These are phyloP conservation scores for Caenorhabditis macrosperma DNA, from an alignment of 2,888 invertebrate species.

Conservation along the genomic window DNA sequence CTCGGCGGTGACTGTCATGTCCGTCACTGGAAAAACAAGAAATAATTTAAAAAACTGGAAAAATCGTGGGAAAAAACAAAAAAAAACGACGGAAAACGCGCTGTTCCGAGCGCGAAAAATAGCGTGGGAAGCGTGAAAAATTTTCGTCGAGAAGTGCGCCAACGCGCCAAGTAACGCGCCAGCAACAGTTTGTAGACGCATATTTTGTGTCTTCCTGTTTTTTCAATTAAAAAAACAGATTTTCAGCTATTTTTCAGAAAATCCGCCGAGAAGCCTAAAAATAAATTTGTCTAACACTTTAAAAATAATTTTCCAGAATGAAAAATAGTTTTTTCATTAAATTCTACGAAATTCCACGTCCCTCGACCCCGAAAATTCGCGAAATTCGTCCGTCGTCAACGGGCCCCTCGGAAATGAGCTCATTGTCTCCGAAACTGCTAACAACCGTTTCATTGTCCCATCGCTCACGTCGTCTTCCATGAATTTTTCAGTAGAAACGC, in stretches of 20 bases:
- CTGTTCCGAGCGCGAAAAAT: slow-evolving; percentile 5
- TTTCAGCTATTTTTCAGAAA: too few relatives aligned
- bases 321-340: too few relatives aligned
- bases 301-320: too few relatives aligned
- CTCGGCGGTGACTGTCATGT: slow-evolving; percentile 35
- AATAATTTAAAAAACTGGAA: neutral
- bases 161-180: neutral
- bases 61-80: neutral
- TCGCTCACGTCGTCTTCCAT: too few relatives aligned
- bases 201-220: neutral
- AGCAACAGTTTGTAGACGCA: neutral
- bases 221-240: neutral
- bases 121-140: neutral
- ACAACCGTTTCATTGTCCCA: neutral
- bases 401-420: too few relatives aligned
- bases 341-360: too few relatives aligned
- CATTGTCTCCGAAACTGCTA: too few relatives aligned
- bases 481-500: slow-evolving; percentile 21
- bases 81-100: neutral
- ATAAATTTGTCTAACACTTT: too few relatives aligned
- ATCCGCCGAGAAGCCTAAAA: too few relatives aligned
- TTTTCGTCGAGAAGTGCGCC: neutral
- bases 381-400: too few relatives aligned
- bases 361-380: too few relatives aligned
- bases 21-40: slow-evolving; percentile 17